Conservation (phyloP, 35 echinoderm and acorn worm species). For the Apostichopus japonicus region DNA sequence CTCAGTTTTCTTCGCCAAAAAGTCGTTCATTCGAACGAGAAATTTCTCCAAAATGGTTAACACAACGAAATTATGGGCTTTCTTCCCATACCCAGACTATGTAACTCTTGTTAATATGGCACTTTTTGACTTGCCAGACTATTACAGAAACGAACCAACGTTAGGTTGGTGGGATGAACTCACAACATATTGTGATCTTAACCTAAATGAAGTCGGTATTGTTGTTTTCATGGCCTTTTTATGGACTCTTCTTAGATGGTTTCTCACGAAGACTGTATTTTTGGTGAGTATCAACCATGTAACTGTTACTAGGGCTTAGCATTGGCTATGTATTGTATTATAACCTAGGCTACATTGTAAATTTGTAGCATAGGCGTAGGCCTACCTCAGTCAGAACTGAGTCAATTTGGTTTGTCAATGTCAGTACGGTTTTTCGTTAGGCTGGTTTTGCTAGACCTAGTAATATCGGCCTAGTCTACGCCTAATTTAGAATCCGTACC, state of each 20-base stretch:
- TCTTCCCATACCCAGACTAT: constrained; percentile 80
- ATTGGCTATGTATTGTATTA: not conserved
- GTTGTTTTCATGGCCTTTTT: constrained; percentile 49
- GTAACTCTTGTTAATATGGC: constrained; percentile 65
- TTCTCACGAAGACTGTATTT: constrained; percentile 54
- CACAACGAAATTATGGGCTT: constrained; percentile 58
- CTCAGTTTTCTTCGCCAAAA: not conserved
- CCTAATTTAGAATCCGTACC: too few species aligned
- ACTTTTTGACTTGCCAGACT: constrained; percentile 71
- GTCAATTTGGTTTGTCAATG: too few species aligned
- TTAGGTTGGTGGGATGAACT: constrained; percentile 65
- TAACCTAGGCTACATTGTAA: constrained; percentile 1
- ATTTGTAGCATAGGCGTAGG: constrained; percentile 5
- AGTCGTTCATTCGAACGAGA: constrained; percentile 29
- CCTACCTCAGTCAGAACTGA: not conserved
- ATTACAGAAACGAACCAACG: constrained; percentile 75
- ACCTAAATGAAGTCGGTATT: constrained; percentile 53
- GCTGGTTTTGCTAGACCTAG: too few species aligned
- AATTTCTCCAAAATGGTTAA: constrained; percentile 18
- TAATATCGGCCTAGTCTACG: too few species aligned
- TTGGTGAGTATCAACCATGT: constrained; percentile 36
- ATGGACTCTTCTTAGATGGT: constrained; percentile 65
- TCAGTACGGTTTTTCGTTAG: too few species aligned
- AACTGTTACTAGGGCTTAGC: not conserved
- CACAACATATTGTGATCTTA: constrained; percentile 61